Evolutionary conservation across 2,797 vertebrate species (phyloP), one percentile per base, ranked within the genome.

Genomic region (Leuciscus waleckii): DNA sequence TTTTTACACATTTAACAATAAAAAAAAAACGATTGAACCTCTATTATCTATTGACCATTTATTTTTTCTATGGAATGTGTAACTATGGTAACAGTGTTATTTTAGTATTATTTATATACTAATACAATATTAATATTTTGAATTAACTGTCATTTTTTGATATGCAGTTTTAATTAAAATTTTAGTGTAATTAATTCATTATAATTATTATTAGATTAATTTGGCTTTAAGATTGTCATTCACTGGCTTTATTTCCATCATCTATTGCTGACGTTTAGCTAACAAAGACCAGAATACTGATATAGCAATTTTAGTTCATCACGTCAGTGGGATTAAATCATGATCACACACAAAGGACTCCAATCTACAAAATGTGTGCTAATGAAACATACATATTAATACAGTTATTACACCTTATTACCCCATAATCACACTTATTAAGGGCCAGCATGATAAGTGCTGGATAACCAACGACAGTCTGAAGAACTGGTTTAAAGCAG

Each of bases 301-400:
- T 51, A 41, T 35, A 43, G 29, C 65, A 82, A 86, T 87, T 68
- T 84, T 81, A 84, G 37, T 4, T 58, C 29, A 23, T 79, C 39
- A 54, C 32, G 11, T 35, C 73, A 87, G 78, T 79, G 17, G 56
- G 65, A 92, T 88, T 91, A 85, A 92, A 91, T 89, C 91, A 92
- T 92, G 94, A 92, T 76, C 83, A 83, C 88, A 85, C 85, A 85
- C 41, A 69, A 73, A 86, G 58, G n/a, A 65, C 77, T 79, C 29
- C 46, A 61, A 77, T 82, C 70, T 78, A 46, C 73, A 56, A 51
- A 67, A 51, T 51, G 23, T 70, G 26, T 83, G 63, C 56, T 67
- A 85, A 84, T 32, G 37, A 54, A 58, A 63, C 43, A 76, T 81
- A 74, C 86, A 87, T 85, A 69, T 61, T 83, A 87, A 89, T 77